Evolutionary conservation across 2,888 invertebrate species (phyloP).

Genomic region (Synanthedon vespiformis): DNA sequence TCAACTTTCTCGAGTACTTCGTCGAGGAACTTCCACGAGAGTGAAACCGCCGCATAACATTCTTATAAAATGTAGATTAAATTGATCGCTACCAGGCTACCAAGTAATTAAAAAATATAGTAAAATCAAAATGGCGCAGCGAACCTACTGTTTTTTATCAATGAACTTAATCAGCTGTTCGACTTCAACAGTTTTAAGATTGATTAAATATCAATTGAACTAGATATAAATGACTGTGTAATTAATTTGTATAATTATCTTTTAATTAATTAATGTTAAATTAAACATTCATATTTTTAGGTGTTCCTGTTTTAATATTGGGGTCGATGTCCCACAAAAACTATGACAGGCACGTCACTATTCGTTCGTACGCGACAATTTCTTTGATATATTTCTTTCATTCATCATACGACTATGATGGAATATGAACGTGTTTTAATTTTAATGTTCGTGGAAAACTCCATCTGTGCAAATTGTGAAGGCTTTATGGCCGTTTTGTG

Average conservation of each 20-base stretch:
- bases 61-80: no score
- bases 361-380: constrained; percentile 12
- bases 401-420: constrained; percentile 19
- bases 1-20: no score
- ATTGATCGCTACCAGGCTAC: no score
- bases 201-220: no score
- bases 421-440: constrained; percentile 15
- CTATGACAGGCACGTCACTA: constrained; percentile 9
- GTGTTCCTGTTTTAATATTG: background rate
- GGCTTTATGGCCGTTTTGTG: constrained; percentile 2
- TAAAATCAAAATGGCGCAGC: no score
- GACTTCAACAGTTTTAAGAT: no score
- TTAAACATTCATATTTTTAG: background rate
- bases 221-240: background rate
- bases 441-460: background rate
- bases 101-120: no score
- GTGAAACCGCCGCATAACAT: no score
- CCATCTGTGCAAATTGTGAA: constrained; percentile 9
- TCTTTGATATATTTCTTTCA: constrained; percentile 10
- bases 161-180: no score
- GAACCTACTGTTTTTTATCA: no score
- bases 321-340: constrained; percentile 1
- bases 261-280: background rate
- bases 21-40: no score
- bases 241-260: background rate